Percentiles rank a stretch among this genome's conserved stretches.
Evolutionary conservation across 2,113 vertebrate genomes (phyloP).

Genomic region (Pluvialis apricaria): DNA sequence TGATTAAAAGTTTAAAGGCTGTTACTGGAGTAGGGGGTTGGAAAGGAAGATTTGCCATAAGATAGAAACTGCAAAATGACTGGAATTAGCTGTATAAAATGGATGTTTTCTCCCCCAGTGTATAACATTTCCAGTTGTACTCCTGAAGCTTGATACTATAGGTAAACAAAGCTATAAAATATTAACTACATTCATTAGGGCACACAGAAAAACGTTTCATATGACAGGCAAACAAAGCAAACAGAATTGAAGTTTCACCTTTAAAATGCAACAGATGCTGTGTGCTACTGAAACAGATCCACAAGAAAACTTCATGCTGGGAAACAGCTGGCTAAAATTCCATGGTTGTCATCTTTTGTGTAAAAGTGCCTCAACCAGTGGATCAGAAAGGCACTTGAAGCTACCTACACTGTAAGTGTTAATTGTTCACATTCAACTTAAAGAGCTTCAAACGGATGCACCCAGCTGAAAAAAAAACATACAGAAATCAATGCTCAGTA

Average conservation of each 20-base stretch:
- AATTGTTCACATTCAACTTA: neutral
- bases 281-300: neutral
- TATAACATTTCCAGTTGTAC: neutral
- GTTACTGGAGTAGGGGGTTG: neutral
- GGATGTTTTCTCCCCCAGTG: neutral
- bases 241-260: neutral
- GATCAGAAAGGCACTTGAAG: neutral
- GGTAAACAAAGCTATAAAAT: neutral
- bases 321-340: neutral
- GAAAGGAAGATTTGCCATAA: neutral
- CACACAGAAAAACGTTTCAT: neutral
- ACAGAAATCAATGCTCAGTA: neutral
- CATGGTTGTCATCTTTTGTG: neutral
- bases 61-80: neutral
- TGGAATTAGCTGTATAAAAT: neutral
- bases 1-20: neutral
- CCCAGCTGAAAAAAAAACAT: neutral
- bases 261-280: neutral
- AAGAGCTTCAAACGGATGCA: neutral
- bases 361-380: neutral
- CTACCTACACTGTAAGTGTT: neutral
- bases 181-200: neutral
- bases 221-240: neutral
- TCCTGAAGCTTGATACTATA: neutral
- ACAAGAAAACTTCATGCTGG: neutral